Percentiles rank a stretch among this genome's conserved stretches.
Evolutionary conservation across 1,140 invertebrate genomes (phyloP).

Genomic region (Cotesia typhae): DNA sequence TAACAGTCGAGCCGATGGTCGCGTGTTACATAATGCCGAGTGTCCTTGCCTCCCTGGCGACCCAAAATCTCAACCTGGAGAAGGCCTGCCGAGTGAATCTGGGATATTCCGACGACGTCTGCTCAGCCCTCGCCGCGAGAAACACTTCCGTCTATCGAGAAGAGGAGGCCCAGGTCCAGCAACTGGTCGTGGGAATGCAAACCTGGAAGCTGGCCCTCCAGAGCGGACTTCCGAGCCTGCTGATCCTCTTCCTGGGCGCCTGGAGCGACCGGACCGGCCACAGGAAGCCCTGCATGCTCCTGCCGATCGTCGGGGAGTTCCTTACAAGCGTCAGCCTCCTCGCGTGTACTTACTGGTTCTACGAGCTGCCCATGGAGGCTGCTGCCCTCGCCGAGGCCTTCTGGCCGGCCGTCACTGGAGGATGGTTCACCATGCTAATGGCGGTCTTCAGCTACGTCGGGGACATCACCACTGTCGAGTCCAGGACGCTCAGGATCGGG

Average conservation of each 20-base stretch:
- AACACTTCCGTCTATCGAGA: slow-evolving; percentile 75
- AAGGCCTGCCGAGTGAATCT: slow-evolving; percentile 86
- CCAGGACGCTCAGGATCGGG: slow-evolving; percentile 82
- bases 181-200: slow-evolving; percentile 78
- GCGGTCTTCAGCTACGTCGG: slow-evolving; percentile 89
- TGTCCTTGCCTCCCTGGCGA: slow-evolving; percentile 78
- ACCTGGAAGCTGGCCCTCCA: slow-evolving; percentile 84
- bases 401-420: slow-evolving; percentile 81
- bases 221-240: slow-evolving; percentile 76
- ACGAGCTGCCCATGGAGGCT: slow-evolving; percentile 80
- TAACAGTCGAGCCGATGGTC: slow-evolving; percentile 82
- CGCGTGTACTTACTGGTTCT: slow-evolving; percentile 80
- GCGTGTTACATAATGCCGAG: slow-evolving; percentile 83
- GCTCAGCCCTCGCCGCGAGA: slow-evolving; percentile 74
- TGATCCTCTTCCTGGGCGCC: slow-evolving; percentile 81
- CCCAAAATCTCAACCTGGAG: slow-evolving; percentile 83
- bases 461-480: slow-evolving; percentile 82
- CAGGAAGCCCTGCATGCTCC: slow-evolving; percentile 85
- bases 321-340: slow-evolving; percentile 80
- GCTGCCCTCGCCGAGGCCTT: slow-evolving; percentile 79
- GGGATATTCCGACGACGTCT: slow-evolving; percentile 74
- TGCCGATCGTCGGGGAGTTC: slow-evolving; percentile 84
- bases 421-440: slow-evolving; percentile 90
- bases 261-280: slow-evolving; percentile 78
- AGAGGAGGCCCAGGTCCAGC: slow-evolving; percentile 79